phyloP scores from a whole-genome alignment of 1,140 invertebrate species.

The Trissolcus basalis region DNA sequence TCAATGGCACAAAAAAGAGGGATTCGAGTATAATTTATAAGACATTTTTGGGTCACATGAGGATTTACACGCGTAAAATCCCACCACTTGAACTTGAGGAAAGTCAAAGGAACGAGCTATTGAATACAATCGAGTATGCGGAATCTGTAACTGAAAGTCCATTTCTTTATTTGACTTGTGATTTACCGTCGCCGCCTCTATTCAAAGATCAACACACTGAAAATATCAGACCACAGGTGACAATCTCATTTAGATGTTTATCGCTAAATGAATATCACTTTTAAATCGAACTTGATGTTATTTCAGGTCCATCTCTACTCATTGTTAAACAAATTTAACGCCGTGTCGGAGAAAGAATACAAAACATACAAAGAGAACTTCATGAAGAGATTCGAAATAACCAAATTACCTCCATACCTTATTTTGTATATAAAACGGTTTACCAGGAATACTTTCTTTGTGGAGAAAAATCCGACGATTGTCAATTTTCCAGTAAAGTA shows the following conservation, averaged over 20 bases:
- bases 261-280: background rate
- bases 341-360: slow-evolving; percentile 96
- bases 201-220: slow-evolving; percentile 98
- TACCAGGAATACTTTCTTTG: slow-evolving; percentile 98
- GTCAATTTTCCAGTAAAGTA: slow-evolving; percentile 99
- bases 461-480: slow-evolving; percentile 99
- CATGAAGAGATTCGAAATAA: slow-evolving; percentile 97
- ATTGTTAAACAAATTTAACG: slow-evolving; percentile 97
- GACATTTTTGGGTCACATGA: slow-evolving; percentile 96
- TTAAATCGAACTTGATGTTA: background rate
- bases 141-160: slow-evolving; percentile 92
- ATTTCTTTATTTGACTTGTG: slow-evolving; percentile 97
- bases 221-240: slow-evolving; percentile 98
- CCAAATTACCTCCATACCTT: slow-evolving; percentile 95
- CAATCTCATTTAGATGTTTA: slow-evolving; percentile 11
- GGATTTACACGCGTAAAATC: slow-evolving; percentile 95
- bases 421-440: slow-evolving; percentile 99
- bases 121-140: slow-evolving; percentile 90
- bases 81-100: slow-evolving; percentile 95
- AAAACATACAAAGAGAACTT: slow-evolving; percentile 99
- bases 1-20: slow-evolving; percentile 90
- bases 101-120: slow-evolving; percentile 86
- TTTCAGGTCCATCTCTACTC: slow-evolving; percentile 93
- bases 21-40: slow-evolving; percentile 95
- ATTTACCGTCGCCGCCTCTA: slow-evolving; percentile 95